Base-by-base conservation (phyloP, 2,888 invertebrate genomes). In the Tuta absoluta region DNA sequence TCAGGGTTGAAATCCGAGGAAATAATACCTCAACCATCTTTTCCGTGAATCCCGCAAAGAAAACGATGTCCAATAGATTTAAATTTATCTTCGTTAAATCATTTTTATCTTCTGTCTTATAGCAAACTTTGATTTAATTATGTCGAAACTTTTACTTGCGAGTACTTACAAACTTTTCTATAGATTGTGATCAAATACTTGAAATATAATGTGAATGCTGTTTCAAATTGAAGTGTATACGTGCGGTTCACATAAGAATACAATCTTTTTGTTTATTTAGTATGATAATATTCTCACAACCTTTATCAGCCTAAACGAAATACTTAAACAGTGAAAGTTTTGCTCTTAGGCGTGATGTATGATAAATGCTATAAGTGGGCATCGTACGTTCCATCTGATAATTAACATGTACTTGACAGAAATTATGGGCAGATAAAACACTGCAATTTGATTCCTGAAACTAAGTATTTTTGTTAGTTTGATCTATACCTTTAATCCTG, bases 281-380 rank as follows among this genome's bases (percentile, higher is more conserved):
- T n/a, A 23, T 23, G 24, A 53, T 24, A 49, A 21, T 10, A 21
- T 23, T 23, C 51, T 23, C 14, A 53, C 23, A 23, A 23, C 51
- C 24, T 23, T 53, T 23, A 14, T 53, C 51, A 12, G 2, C 23
- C 23, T 23, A 19, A 53, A 53, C 23, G 14, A 53, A 14, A 24
- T 53, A n/a, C n/a, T n/a, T n/a, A n/a, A 14, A 53, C 12, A 53
- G 51, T 53, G 51, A 53, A 53, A 53, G 51, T 53, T 23, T 45
- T 23, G 21, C 24, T 53, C 51, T 53, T 14, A 23, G 23, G 23
- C 23, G 51, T 53, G 51, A 53, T 53, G 24, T 53, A 53, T 53
- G 21, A 53, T 14, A 24, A 53, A 23, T 21, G 23, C 51, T 21
- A 23, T 23, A 24, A 14, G 23, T 23, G 21, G 14, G 23, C 51